phyloP scores from a whole-genome alignment of 2,113 vertebrate species.

The Xyrauchen texanus region DNA sequence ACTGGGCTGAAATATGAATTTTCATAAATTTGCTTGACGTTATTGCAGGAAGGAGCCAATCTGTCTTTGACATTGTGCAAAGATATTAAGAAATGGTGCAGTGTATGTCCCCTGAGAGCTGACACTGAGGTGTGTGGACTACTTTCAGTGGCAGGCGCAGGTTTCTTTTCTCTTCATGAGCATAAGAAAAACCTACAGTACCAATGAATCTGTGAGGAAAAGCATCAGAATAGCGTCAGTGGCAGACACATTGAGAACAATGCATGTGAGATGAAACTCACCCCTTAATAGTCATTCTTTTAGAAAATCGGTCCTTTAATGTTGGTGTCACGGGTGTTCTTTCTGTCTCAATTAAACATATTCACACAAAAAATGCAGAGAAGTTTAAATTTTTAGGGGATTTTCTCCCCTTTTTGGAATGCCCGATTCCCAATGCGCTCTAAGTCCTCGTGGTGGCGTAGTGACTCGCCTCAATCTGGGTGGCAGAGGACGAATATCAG shows the following conservation, averaged over 20 bases:
- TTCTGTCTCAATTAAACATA: not conserved
- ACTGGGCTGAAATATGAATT: not conserved
- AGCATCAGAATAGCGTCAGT: not conserved
- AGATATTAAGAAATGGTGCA: slow-evolving; percentile 27
- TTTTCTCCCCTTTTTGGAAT: too few species aligned
- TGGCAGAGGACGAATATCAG: too few species aligned
- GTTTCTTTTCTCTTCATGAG: slow-evolving; percentile 26
- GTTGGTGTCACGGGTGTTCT: slow-evolving; percentile 26
- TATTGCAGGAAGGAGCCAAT: not conserved
- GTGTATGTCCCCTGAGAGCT: slow-evolving; percentile 27
- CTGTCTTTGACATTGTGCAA: slow-evolving; percentile 38
- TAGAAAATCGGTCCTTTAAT: slow-evolving; percentile 23
- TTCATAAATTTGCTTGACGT: not conserved
- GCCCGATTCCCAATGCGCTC: too few species aligned
- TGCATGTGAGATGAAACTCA: not conserved
- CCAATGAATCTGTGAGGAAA: slow-evolving; percentile 12
- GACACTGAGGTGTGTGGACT: slow-evolving; percentile 38
- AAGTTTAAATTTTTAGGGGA: too few species aligned
- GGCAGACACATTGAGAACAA: slow-evolving; percentile 31
- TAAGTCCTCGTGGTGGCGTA: too few species aligned
- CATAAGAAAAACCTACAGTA: slow-evolving; percentile 1
- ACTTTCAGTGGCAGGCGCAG: slow-evolving; percentile 28
- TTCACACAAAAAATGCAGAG: too few species aligned
- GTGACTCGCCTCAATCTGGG: too few species aligned
- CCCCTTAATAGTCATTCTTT: not conserved